Conservation (phyloP, 1,140 invertebrate genomes). For the Anastatus disparis region DNA sequence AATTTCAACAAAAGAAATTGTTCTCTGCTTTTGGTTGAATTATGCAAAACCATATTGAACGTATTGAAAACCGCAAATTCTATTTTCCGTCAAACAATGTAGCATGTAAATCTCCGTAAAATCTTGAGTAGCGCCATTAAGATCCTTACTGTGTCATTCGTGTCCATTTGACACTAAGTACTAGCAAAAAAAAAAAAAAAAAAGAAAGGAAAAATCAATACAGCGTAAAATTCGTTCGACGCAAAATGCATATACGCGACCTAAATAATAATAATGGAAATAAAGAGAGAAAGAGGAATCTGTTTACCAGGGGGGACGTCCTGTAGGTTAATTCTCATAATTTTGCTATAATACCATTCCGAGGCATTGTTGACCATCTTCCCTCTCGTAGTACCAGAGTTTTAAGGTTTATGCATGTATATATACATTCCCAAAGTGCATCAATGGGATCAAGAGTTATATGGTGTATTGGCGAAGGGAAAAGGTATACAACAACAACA, state of each 20-base stretch:
- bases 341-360: constrained; percentile 36
- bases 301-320: constrained; percentile 23
- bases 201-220: not conserved
- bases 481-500: no score
- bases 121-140: constrained; percentile 29
- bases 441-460: constrained; percentile 30
- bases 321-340: constrained; percentile 35
- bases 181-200: no score
- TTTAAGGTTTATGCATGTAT: no score
- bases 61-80: not conserved
- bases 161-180: not conserved
- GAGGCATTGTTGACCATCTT: constrained; percentile 20
- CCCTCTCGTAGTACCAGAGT: no score
- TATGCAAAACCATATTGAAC: constrained; percentile 26
- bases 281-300: not conserved
- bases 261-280: not conserved
- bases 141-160: not conserved
- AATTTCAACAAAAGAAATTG: no score
- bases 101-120: constrained; percentile 24
- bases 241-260: not conserved
- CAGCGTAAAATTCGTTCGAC: constrained; percentile 19
- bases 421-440: not conserved
- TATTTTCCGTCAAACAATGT: not conserved
- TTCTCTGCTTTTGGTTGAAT: no score
- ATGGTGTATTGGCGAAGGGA: no score